A percentile compares a stretch with the other conserved stretches of the same genome.
Conservation (phyloP, 2,888 invertebrate genomes). For the Oligia strigilis region DNA sequence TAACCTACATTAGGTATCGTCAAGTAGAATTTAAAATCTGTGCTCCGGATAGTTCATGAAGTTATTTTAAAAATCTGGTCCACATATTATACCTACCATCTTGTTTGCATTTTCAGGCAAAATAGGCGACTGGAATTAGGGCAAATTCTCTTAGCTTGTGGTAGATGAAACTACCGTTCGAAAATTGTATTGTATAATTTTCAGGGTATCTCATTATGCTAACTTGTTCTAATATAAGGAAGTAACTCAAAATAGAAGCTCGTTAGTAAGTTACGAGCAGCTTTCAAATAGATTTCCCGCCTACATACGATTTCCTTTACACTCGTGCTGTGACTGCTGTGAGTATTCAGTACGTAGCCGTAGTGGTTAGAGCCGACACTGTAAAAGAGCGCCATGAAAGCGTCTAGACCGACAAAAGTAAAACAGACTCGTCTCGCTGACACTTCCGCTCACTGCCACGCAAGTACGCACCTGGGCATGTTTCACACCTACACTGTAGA, state of each 20-base stretch:
- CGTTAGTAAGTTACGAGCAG: neutral
- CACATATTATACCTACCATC: conserved; percentile 9
- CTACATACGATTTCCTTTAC: neutral
- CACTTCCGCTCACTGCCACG: conserved; percentile 37
- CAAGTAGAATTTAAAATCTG: conserved; percentile 17
- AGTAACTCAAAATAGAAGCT: neutral
- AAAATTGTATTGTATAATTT: too few relatives aligned
- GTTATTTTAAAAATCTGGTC: conserved; percentile 25
- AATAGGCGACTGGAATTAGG: conserved; percentile 2
- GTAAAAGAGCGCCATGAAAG: conserved; percentile 35
- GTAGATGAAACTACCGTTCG: neutral
- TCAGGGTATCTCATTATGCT: neutral
- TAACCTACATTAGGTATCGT: conserved; percentile 14
- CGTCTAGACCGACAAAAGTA: conserved; percentile 48
- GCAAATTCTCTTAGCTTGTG: conserved; percentile 8
- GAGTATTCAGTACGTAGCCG: conserved; percentile 4
- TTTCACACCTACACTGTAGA: conserved; percentile 30
- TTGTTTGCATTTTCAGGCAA: conserved; percentile 27
- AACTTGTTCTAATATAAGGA: neutral
- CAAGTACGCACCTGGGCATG: conserved; percentile 8
- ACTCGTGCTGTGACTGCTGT: neutral
- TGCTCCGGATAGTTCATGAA: conserved; percentile 13
- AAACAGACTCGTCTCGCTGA: conserved; percentile 23
- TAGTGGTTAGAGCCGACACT: conserved; percentile 9
- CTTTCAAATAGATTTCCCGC: conserved; percentile 3